Base-by-base conservation (phyloP, 2,797 vertebrate genomes). In the Peromyscus attwateri region DNA sequence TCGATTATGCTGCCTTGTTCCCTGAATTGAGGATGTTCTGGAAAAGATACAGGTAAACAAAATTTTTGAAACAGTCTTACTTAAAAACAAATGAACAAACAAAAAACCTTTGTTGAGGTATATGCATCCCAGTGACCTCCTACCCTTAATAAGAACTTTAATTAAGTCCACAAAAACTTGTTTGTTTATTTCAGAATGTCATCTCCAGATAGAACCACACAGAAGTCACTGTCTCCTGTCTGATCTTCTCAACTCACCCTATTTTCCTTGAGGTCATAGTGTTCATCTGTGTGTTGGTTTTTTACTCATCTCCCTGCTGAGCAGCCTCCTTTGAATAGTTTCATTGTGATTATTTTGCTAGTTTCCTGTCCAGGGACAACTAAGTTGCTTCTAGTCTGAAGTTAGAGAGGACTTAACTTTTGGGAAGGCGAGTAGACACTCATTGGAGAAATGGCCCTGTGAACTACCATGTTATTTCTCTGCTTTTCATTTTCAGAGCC, bases 61-160 rank as follows among this genome's bases (percentile, higher is more conserved):
- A 64, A 49, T 37, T 95, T 60, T 89, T 10, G n/a, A 80, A 97
- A 92, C 13, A 85, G 27, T 29, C 1, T 89, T 1, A 62, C 17
- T 79, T 13, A 31, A 77, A 91, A 83, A 87, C 70, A 43, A 21
- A 31, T 0, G 1, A 29, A n/a, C 7, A 88, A 40, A 4, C 34
- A 40, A 23, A 81, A 29, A 29, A 21, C 27, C 19, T 25, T 76
- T 37, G 81, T 1, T 46, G 62, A 77, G 31, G 13, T 60, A 73
- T 82, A 55, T 52, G 52, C 1, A 21, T 37, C 34, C 57, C 3
- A 79, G 73, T 71, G 23, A 43, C 40, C 82, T 92, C 62, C 3
- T 77, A 4, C 31, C 37, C 57, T 71, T 57, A 29, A 12, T 37
- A 46, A 10, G 16, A 93, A 13, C 25, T 40, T 12, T 43, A 46